Percentiles rank a stretch among this genome's conserved stretches.
Conservation (phyloP, 2,797 vertebrate species). For the Phalloptychus januarius region DNA sequence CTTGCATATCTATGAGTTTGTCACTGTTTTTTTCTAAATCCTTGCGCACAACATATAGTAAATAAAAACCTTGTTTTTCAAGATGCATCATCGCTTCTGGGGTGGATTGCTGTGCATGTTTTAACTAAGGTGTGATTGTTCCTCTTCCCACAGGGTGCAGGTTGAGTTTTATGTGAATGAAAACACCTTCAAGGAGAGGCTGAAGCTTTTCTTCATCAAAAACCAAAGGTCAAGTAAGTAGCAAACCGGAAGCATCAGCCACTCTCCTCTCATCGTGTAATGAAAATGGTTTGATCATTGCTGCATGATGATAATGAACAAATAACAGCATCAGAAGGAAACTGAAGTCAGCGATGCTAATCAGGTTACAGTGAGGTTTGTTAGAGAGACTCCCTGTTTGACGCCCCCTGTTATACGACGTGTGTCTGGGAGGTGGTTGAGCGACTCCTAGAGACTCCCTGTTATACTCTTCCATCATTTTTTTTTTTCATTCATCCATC, state of each 20-base stretch:
- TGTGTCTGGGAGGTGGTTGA: no score
- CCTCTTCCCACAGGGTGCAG: constrained; percentile 79
- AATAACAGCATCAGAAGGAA: constrained; percentile 30
- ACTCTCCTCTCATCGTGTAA: not conserved
- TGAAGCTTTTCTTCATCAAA: constrained; percentile 91
- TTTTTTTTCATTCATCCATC: no score
- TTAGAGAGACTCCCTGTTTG: no score
- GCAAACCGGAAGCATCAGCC: not conserved
- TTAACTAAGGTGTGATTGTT: constrained; percentile 17
- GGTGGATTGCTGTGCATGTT: not conserved
- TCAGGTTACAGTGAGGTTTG: constrained; percentile 49
- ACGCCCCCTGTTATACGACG: no score
- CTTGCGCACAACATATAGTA: not conserved
- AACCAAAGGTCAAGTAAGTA: constrained; percentile 91
- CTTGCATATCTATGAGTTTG: no score
- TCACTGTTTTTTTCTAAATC: not conserved
- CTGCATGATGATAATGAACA: constrained; percentile 17
- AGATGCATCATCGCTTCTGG: not conserved
- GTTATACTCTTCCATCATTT: no score
- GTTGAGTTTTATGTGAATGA: constrained; percentile 89
- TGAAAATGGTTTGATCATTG: not conserved
- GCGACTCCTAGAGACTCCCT: no score
- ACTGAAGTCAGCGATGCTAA: constrained; percentile 7
- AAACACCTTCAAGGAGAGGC: constrained; percentile 88
- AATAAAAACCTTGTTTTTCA: not conserved